Base-by-base conservation (phyloP, 1,140 invertebrate genomes). In the Apis florea region DNA sequence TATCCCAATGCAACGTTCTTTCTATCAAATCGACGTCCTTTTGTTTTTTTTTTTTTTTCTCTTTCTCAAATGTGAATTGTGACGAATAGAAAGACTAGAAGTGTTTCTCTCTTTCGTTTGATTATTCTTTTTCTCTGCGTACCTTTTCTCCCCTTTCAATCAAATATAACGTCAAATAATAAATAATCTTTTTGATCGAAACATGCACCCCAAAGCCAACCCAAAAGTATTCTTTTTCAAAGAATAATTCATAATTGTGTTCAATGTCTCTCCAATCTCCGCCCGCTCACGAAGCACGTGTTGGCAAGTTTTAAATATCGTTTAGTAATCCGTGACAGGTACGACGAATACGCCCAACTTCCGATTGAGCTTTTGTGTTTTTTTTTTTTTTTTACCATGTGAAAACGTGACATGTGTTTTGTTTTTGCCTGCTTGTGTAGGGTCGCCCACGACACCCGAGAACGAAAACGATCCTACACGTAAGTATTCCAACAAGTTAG, bases 401-500 rank as follows among this genome's bases (percentile, higher is more conserved):
- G 90, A 88, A 93, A 93, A 93, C 92, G 91, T 93, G 92, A 93
- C 91, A 93, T 93, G 92, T 93, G 91, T 92, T 93, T 93, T 92
- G 90, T 92, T 93, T 93, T 93, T 88, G 92, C 92, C 92, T 93
- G 93, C 93, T 93, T 93, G 90, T 93, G 92, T 94, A 94, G 94
- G 92, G 90, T 94, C 94, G 90, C 94, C 94, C 89, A 94, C 93
- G 78, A 94, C 94, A 90, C 94, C 94, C 83, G 94, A 93, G 92
- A 94, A 93, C 93, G 94, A 95, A 92, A 94, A 94, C 88, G 94
- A 95, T 93, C 90, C 94, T 88, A 92, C 93, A 89, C 93, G 94
- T 95, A 94, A 95, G 94, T 95, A 94, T 92, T 82, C 89, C 89
- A 90, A 85, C 89, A 90, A 85, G 86, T 90, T 98, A 96, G 97